Evolutionary conservation across 1,140 invertebrate genomes (phyloP).

Genomic region (Octopus bimaculoides): DNA sequence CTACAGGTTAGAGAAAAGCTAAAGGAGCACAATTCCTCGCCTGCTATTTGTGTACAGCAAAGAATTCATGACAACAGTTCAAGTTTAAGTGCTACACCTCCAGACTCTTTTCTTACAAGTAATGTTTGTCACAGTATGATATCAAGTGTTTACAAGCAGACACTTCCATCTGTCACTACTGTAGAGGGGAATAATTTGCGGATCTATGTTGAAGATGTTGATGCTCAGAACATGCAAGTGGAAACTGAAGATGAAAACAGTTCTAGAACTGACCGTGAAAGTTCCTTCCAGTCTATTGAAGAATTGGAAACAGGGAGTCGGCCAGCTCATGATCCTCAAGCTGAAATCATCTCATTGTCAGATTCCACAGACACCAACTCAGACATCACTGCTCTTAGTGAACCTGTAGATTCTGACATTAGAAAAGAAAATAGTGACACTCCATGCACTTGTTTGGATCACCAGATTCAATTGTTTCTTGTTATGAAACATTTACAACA

Average conservation of each 20-base stretch:
- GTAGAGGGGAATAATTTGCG: constrained; percentile 4
- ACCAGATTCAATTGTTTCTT: constrained; percentile 1
- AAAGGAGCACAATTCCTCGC: neutral
- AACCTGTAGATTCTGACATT: neutral
- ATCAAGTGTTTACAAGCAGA: constrained; percentile 48
- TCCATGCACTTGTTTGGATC: neutral
- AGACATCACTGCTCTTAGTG: constrained; percentile 4
- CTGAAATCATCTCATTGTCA: neutral
- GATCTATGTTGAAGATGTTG: neutral
- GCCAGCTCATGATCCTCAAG: neutral
- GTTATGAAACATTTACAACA: constrained; percentile 8
- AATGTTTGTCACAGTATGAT: constrained; percentile 50
- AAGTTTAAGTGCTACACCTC: constrained; percentile 21
- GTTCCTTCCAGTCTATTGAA: neutral
- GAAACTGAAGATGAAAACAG: neutral
- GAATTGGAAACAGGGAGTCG: neutral
- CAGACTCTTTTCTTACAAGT: constrained; percentile 41
- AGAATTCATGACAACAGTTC: neutral
- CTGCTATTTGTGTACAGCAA: neutral
- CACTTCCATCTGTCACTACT: constrained; percentile 23
- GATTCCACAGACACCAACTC: constrained; percentile 6
- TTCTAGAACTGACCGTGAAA: neutral
- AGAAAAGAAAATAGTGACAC: neutral
- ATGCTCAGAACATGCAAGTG: neutral
- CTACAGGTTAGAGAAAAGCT: neutral